These are phyloP conservation scores for Echinarachnius parma DNA, from an alignment of 53 echinoderm and acorn worm genomes.

Conservation along the genomic window DNA sequence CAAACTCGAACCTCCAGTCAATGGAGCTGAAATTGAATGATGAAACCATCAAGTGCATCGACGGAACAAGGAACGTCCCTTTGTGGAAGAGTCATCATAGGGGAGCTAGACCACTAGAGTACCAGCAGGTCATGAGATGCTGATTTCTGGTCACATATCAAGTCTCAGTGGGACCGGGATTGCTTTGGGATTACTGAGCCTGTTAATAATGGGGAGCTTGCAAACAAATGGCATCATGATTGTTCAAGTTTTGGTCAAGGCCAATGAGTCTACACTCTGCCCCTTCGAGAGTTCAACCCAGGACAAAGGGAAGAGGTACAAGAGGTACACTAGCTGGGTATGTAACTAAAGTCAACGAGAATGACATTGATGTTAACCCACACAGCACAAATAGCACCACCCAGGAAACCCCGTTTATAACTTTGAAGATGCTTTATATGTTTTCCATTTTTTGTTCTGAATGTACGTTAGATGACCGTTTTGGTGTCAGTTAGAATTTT, in stretches of 20 bases:
- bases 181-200: conserved; percentile 5
- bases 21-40: background rate
- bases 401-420: background rate
- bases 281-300: conserved; percentile 47
- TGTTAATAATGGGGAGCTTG: conserved; percentile 3
- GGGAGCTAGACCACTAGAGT: conserved; percentile 3
- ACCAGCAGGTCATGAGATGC: background rate
- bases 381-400: background rate
- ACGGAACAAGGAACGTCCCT: conserved; percentile 4
- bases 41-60: background rate
- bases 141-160: background rate
- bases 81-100: background rate
- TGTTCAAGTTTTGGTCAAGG: conserved; percentile 28
- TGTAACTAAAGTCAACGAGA: conserved; percentile 29
- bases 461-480: no score
- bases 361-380: background rate
- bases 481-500: no score
- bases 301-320: background rate
- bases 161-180: background rate
- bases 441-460: no score
- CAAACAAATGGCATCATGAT: conserved; percentile 29
- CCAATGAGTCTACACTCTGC: conserved; percentile 3
- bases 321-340: conserved; percentile 26
- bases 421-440: no score
- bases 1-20: background rate